phyloP scores from a whole-genome alignment of 2,888 invertebrate species.

The Strigamia maritima region DNA sequence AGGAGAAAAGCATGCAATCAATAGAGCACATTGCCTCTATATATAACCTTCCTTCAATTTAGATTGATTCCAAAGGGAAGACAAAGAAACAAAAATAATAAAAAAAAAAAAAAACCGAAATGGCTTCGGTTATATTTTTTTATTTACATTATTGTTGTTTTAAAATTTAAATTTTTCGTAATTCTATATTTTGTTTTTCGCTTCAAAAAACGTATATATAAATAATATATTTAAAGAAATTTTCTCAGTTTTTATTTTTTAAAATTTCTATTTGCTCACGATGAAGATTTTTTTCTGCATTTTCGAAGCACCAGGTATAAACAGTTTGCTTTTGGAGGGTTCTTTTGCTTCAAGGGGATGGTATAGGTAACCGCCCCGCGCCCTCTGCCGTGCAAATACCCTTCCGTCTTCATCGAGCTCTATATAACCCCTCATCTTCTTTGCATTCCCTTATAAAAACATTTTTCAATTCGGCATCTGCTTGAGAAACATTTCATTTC shows the following conservation, averaged over 20 bases:
- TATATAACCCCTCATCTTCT: not conserved
- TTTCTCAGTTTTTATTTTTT: too few relatives aligned
- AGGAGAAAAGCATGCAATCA: slow-evolving; percentile 24
- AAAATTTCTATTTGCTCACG: not conserved
- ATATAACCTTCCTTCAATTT: slow-evolving; percentile 28
- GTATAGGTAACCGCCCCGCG: not conserved
- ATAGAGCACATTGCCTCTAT: slow-evolving; percentile 27
- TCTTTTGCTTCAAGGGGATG: not conserved
- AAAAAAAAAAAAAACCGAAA: not conserved
- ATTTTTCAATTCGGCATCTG: slow-evolving; percentile 8
- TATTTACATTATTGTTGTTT: not conserved
- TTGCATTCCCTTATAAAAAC: slow-evolving; percentile 9
- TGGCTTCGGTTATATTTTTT: not conserved
- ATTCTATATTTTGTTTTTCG: not conserved
- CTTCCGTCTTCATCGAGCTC: not conserved
- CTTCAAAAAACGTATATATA: too few relatives aligned
- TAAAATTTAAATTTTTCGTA: not conserved
- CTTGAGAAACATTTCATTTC: slow-evolving; percentile 25
- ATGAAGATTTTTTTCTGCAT: not conserved
- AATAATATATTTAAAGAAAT: too few relatives aligned
- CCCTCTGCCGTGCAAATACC: slow-evolving; percentile 2
- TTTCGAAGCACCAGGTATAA: not conserved
- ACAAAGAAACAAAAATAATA: not conserved
- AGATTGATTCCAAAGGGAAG: slow-evolving; percentile 20
- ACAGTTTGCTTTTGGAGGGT: not conserved